Conservation (phyloP, 2,113 vertebrate species). For the Nerophis lumbriciformis region DNA sequence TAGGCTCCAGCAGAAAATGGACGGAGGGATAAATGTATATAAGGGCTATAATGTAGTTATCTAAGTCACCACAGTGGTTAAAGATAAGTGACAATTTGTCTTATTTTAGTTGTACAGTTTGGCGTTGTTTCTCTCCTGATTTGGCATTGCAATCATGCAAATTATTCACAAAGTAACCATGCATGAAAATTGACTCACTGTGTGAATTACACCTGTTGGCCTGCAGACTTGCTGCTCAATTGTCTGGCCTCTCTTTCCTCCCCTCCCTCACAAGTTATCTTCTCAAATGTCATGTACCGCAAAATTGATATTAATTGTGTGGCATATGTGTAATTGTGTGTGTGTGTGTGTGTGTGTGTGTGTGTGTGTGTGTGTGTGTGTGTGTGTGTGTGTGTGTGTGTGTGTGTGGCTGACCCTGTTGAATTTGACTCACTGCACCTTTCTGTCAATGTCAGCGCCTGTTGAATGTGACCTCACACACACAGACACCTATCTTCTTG, state of each 20-base stretch:
- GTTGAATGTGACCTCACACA: conserved; percentile 40
- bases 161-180: too few relatives aligned
- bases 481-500: too few relatives aligned
- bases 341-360: conserved; percentile 34
- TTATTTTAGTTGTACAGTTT: too few relatives aligned
- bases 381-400: conserved; percentile 36
- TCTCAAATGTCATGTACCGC: conserved; percentile 39
- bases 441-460: conserved; percentile 42
- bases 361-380: too few relatives aligned
- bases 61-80: too few relatives aligned
- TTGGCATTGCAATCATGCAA: too few relatives aligned
- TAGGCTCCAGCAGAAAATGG: too few relatives aligned
- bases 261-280: not conserved
- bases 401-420: conserved; percentile 38
- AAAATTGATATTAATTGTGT: conserved; percentile 47
- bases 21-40: too few relatives aligned
- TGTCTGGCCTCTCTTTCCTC: not conserved
- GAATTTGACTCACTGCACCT: conserved; percentile 19
- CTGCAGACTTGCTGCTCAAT: not conserved
- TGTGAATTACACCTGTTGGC: not conserved
- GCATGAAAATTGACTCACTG: not conserved
- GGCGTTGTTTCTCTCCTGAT: not conserved
- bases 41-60: too few relatives aligned
- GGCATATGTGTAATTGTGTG: too few relatives aligned
- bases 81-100: too few relatives aligned